phyloP scores from a whole-genome alignment of 2,797 vertebrate species.

The Platyrinchus mystaceus region DNA sequence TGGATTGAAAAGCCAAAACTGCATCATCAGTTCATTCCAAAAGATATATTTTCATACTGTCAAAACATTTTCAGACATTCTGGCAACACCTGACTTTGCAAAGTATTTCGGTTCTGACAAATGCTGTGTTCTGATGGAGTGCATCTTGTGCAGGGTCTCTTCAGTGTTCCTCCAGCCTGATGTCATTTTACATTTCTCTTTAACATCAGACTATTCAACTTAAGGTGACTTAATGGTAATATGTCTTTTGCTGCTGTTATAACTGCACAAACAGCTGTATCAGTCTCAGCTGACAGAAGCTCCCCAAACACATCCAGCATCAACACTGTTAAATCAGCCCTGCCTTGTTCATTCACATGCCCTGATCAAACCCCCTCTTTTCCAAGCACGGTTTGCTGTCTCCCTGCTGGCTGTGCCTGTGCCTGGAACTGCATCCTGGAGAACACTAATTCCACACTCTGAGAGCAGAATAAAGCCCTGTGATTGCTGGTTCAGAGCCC shows the following conservation, averaged over 20 bases:
- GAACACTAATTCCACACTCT: neutral
- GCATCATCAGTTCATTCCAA: neutral
- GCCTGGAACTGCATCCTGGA: neutral
- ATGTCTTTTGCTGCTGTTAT: neutral
- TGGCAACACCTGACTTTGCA: neutral
- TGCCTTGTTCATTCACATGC: neutral
- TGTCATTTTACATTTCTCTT: neutral
- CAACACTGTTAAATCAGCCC: neutral
- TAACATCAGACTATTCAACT: neutral
- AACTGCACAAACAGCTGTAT: neutral
- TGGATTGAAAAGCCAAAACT: neutral
- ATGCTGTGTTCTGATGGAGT: neutral
- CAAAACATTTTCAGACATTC: neutral
- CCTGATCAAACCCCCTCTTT: neutral
- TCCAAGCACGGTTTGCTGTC: neutral
- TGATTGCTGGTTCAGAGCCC: neutral
- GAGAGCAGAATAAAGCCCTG: neutral
- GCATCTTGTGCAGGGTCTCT: accelerated
- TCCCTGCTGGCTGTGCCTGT: neutral
- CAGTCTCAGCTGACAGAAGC: neutral
- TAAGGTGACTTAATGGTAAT: neutral
- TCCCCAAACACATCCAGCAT: neutral
- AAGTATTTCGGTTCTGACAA: neutral
- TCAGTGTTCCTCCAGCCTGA: neutral
- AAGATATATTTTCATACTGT: neutral